A percentile compares a stretch with the other conserved stretches of the same genome.
Evolutionary conservation across 2,888 invertebrate species (phyloP).

Genomic region (Atherix ibis): DNA sequence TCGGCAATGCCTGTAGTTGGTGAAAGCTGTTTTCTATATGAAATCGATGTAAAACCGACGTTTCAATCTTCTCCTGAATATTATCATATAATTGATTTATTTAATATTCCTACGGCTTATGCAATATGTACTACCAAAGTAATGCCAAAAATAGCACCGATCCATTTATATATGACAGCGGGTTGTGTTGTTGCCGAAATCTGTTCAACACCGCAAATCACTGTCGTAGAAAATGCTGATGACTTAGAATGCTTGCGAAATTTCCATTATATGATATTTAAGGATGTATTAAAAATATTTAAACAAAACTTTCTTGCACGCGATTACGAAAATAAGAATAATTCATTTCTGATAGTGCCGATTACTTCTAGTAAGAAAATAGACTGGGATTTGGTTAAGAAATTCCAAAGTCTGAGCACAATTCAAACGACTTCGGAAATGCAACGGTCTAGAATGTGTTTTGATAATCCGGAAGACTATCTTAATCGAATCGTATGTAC

Average conservation of each 20-base stretch:
- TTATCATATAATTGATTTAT: conserved; percentile 17
- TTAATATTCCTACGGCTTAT: conserved; percentile 32
- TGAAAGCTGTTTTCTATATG: conserved; percentile 38
- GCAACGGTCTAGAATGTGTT: conserved; percentile 36
- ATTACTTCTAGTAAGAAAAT: conserved; percentile 32
- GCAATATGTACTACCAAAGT: conserved; percentile 46
- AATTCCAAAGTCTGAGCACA: conserved; percentile 33
- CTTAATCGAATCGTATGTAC: conserved; percentile 66
- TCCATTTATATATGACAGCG: conserved; percentile 57
- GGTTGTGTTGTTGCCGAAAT: conserved; percentile 36
- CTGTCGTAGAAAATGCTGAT: conserved; percentile 33
- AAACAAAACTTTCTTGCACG: conserved; percentile 45
- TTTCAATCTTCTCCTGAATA: conserved; percentile 39
- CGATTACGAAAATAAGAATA: conserved; percentile 38
- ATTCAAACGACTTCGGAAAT: conserved; percentile 31
- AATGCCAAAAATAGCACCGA: conserved; percentile 45
- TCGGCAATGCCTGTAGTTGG: conserved; percentile 18
- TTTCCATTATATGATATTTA: conserved; percentile 64
- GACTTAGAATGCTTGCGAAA: conserved; percentile 38
- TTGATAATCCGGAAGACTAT: conserved; percentile 42
- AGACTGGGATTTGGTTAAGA: conserved; percentile 42
- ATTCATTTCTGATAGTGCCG: conserved; percentile 39
- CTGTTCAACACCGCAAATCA: conserved; percentile 34
- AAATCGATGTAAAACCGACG: conserved; percentile 38
- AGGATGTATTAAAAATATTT: conserved; percentile 46